phyloP scores from a whole-genome alignment of 2,113 vertebrate species.

The Pelvicachromis taeniatus region DNA sequence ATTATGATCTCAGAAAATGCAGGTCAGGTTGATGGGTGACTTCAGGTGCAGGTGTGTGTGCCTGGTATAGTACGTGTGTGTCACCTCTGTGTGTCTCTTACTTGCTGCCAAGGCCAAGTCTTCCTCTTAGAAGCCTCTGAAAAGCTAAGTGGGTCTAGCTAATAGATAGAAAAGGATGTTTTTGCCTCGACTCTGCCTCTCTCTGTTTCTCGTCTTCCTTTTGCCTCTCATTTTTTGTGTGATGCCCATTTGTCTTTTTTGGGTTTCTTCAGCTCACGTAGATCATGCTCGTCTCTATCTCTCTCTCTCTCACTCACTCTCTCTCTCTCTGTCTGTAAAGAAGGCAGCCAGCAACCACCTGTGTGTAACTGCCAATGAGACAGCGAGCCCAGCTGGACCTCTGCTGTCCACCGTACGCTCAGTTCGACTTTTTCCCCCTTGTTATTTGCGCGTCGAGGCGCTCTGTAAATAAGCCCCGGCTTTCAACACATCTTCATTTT shows the following conservation, averaged over 20 bases:
- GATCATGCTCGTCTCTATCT: neutral
- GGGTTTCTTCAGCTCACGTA: neutral
- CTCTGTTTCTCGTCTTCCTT: neutral
- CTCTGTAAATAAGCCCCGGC: constrained; percentile 4
- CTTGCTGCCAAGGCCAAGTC: neutral
- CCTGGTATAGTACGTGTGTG: neutral
- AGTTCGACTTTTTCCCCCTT: constrained; percentile 23
- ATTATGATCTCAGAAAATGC: neutral
- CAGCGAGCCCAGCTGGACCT: neutral
- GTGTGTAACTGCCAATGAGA: constrained; percentile 21
- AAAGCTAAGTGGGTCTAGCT: neutral
- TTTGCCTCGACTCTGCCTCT: neutral
- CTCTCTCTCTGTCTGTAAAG: neutral
- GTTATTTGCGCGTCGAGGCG: neutral
- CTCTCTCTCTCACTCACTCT: neutral
- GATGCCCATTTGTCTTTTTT: neutral
- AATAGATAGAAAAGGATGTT: neutral
- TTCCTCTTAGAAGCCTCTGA: neutral
- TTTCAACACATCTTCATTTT: neutral
- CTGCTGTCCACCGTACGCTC: constrained; percentile 8
- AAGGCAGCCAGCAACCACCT: neutral
- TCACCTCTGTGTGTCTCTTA: neutral
- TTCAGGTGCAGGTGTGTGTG: neutral
- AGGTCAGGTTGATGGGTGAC: neutral
- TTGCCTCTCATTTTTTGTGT: neutral